A percentile compares a stretch with the other conserved stretches of the same genome.
phyloP scores from a whole-genome alignment of 2,888 invertebrate genomes.

The Leptinotarsa juncta region DNA sequence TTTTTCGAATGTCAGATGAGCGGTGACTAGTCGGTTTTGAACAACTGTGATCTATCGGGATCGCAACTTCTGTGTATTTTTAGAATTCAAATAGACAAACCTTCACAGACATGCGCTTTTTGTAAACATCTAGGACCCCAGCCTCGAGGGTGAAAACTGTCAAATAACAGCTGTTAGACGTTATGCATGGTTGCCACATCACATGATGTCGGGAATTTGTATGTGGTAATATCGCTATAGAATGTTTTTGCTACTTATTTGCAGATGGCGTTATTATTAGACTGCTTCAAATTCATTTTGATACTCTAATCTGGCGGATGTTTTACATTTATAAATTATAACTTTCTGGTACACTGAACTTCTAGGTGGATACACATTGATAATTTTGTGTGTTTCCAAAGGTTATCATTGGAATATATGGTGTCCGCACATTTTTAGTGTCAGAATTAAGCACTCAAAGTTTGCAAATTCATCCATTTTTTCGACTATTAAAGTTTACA shows the following conservation, averaged over 20 bases:
- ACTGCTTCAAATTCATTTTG: no score
- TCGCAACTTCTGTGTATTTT: constrained; percentile 27
- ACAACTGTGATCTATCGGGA: background rate
- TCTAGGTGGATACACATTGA: background rate
- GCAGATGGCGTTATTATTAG: background rate
- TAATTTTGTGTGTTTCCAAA: background rate
- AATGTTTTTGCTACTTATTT: background rate
- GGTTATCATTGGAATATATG: background rate
- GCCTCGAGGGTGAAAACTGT: constrained; percentile 2
- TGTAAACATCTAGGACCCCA: constrained; percentile 19
- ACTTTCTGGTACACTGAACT: background rate
- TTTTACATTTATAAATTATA: background rate
- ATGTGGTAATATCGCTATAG: no score
- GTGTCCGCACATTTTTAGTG: background rate
- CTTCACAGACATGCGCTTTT: constrained; percentile 17
- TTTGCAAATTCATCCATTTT: no score
- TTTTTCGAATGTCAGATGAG: constrained; percentile 5
- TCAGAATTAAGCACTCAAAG: background rate
- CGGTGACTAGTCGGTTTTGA: constrained; percentile 8
- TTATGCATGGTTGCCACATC: background rate
- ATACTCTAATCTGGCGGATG: background rate
- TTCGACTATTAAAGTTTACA: no score
- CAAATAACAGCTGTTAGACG: constrained; percentile 7
- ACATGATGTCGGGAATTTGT: no score
- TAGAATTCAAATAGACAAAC: constrained; percentile 34